phyloP scores from a whole-genome alignment of 1,140 invertebrate species.

The Anastrepha ludens region DNA sequence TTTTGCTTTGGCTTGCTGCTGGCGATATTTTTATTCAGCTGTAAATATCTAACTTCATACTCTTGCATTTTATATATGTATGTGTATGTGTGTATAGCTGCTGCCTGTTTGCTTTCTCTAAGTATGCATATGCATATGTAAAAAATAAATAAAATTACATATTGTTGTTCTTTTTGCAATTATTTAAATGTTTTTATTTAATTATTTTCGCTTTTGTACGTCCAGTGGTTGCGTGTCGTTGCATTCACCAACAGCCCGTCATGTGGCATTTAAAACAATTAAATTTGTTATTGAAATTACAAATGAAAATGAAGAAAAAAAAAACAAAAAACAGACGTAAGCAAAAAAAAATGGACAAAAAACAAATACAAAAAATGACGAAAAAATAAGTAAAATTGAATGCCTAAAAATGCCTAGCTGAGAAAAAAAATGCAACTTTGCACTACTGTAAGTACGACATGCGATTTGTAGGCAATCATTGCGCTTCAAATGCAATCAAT shows the following conservation, averaged over 20 bases:
- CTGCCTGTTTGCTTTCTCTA: slow-evolving; percentile 30
- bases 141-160: background rate
- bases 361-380: background rate
- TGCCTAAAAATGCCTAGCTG: background rate
- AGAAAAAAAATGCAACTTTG: background rate
- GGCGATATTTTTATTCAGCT: background rate
- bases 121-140: background rate
- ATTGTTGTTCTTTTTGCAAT: background rate
- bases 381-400: background rate
- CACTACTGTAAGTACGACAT: slow-evolving; percentile 10
- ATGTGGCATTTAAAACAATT: slow-evolving; percentile 43
- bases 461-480: slow-evolving; percentile 32
- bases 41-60: background rate
- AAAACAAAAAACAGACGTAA: background rate
- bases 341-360: background rate
- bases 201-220: slow-evolving; percentile 24
- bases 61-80: no score
- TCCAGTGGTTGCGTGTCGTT: slow-evolving; percentile 33
- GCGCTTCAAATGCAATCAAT: slow-evolving; percentile 21
- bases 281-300: slow-evolving; percentile 42
- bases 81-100: background rate
- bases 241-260: slow-evolving; percentile 22
- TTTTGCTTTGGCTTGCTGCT: background rate
- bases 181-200: slow-evolving; percentile 7
- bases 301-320: slow-evolving; percentile 2